These are phyloP conservation scores for Notarius lentiginosus DNA, from an alignment of 2,113 vertebrate species.

Conservation along the genomic window DNA sequence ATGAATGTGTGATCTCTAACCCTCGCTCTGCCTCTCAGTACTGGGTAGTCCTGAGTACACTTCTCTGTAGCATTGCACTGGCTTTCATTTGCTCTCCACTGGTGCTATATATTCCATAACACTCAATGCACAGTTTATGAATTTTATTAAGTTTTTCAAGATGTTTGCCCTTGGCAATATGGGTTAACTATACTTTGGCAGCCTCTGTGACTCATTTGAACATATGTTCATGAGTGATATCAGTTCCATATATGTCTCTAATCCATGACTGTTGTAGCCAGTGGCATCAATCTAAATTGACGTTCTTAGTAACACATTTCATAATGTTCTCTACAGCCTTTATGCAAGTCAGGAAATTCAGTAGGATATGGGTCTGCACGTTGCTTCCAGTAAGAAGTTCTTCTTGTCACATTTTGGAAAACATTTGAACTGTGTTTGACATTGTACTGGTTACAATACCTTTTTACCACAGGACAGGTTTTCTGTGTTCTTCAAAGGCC, in stretches of 20 bases:
- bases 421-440: constrained; percentile 55
- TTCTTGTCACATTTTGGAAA: constrained; percentile 59
- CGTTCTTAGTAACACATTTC: constrained; percentile 56
- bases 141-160: constrained; percentile 65
- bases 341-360: constrained; percentile 66
- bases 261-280: constrained; percentile 59
- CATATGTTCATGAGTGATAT: constrained; percentile 50
- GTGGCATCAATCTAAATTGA: constrained; percentile 63
- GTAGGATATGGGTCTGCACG: constrained; percentile 63
- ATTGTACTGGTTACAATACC: constrained; percentile 38
- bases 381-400: constrained; percentile 62
- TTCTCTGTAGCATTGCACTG: constrained; percentile 34
- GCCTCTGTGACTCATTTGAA: constrained; percentile 32
- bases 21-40: constrained; percentile 12
- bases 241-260: constrained; percentile 65
- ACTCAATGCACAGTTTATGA: constrained; percentile 64
- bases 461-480: constrained; percentile 27
- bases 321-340: constrained; percentile 63
- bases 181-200: constrained; percentile 52
- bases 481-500: constrained; percentile 30
- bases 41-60: background rate
- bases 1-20: constrained; percentile 27
- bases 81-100: constrained; percentile 62
- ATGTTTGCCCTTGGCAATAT: constrained; percentile 60
- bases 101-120: constrained; percentile 51